phyloP scores from a whole-genome alignment of 2,888 invertebrate genomes.

The Yponomeuta malinellus region DNA sequence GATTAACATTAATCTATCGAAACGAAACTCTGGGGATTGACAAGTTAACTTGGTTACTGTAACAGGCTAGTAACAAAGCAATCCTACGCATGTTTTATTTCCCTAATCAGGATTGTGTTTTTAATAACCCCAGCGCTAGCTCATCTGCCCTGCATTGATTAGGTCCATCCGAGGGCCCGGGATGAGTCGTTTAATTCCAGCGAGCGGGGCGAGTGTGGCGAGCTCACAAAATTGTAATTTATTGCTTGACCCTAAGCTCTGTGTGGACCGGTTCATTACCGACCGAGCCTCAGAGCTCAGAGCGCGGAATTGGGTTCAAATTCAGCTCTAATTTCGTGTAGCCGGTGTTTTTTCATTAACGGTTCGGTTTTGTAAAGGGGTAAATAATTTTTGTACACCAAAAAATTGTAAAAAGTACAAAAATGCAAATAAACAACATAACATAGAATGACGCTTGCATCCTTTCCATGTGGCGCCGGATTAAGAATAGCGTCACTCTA shows the following conservation, averaged over 20 bases:
- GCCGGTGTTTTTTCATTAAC: not conserved
- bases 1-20: no score
- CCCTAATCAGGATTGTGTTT: not conserved
- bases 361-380: no score
- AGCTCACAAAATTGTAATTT: constrained; percentile 21
- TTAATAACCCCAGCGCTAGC: not conserved
- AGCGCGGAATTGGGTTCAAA: not conserved
- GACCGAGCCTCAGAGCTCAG: not conserved
- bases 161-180: not conserved
- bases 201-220: not conserved
- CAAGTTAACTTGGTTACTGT: no score
- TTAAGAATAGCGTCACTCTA: no score
- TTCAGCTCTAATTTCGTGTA: not conserved
- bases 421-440: no score
- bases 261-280: constrained; percentile 6
- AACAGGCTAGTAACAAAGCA: not conserved
- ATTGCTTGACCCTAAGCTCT: constrained; percentile 17
- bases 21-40: no score
- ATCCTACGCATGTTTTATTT: not conserved
- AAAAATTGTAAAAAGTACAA: no score
- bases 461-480: no score
- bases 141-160: not conserved
- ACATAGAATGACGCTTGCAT: no score
- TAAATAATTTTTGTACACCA: no score
- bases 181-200: no score